Evolutionary conservation across 2,797 vertebrate genomes (phyloP), one percentile per base, ranked within the genome.

Genomic region (Malacoctenus gilli): DNA sequence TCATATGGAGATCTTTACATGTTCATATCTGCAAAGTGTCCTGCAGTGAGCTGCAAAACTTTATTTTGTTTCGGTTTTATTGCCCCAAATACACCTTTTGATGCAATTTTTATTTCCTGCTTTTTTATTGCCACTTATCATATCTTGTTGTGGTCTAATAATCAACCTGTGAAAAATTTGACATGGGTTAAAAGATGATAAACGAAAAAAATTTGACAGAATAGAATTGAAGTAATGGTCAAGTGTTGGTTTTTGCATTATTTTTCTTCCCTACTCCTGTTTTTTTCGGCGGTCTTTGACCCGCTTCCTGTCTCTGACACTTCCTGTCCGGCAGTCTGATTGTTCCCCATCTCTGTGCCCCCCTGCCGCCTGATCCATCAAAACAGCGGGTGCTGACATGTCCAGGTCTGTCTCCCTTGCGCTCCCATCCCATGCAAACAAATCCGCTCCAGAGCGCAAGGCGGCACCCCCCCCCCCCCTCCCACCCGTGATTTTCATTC

Each of bases 401-500:
- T 30, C 11, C 5, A 63, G 30, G 13, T 20, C 4, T 0, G 15
- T 48, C 54, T 59, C 16, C 21, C 28, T 36, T 22, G 35, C 0
- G 11, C 36, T 58, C 35, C 55, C 41, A 14, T 32, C 20, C 31
- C 2, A 1, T 36, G 22, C 36, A 30, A 53, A 68, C 1, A 20
- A 40, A 20, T 18, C 19, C 10, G 3, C 52, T 42, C 2, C 5
- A 32, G 13, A 47, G 1, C 38, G 43, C 3, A 31, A 4, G 30
- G 30, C 4, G 9, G 5, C 23, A 25, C 25, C 9, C 13, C 40
- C 59, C 35, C 28, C 3, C 5, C 3, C 41, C 18, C 18, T 36
- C 56, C 31, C 21, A 10, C 58, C 71, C 13, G 56, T 68, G 65
- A 74, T 31, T 55, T 44, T 83, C 67, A 85, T 72, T 79, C 38